Conservation (phyloP, 2,113 vertebrate species). For the Oxygymnocypris stewartii region DNA sequence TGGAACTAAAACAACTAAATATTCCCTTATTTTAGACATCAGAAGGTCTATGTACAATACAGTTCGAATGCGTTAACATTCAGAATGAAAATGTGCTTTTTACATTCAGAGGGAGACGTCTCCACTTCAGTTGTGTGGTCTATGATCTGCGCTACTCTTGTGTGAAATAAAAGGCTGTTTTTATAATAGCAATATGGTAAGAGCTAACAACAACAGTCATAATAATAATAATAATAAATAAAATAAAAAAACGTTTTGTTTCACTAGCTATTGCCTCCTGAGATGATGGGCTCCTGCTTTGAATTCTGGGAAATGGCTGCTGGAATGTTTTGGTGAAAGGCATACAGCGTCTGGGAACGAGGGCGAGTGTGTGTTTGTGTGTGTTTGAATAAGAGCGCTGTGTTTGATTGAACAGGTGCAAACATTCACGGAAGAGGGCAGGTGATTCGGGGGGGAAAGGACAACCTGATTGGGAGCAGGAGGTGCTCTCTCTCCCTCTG, state of each 20-base stretch:
- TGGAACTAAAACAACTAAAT: background rate
- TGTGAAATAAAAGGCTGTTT: conserved; percentile 51
- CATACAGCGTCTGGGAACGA: background rate
- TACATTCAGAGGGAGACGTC: conserved; percentile 63
- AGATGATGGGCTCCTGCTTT: conserved; percentile 78
- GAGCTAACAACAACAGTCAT: conserved; percentile 62
- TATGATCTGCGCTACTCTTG: conserved; percentile 53
- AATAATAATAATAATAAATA: conserved; percentile 23
- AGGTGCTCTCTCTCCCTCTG: conserved; percentile 28
- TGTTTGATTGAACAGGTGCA: conserved; percentile 33
- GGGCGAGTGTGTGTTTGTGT: background rate
- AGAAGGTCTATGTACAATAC: conserved; percentile 60
- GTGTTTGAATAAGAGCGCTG: conserved; percentile 27
- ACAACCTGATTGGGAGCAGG: conserved; percentile 59
- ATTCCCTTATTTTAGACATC: conserved; percentile 62
- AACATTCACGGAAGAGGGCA: conserved; percentile 25
- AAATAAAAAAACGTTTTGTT: conserved; percentile 77
- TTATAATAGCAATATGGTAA: conserved; percentile 63
- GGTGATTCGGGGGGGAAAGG: conserved; percentile 49
- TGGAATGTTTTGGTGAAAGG: conserved; percentile 64
- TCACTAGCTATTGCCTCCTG: conserved; percentile 86
- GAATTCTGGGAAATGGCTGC: conserved; percentile 57
- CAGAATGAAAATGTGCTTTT: conserved; percentile 74
- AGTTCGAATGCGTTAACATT: conserved; percentile 65
- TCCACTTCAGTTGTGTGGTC: conserved; percentile 56